These are phyloP conservation scores for Chitala chitala DNA, from an alignment of 2,113 vertebrate species.

Conservation along the genomic window DNA sequence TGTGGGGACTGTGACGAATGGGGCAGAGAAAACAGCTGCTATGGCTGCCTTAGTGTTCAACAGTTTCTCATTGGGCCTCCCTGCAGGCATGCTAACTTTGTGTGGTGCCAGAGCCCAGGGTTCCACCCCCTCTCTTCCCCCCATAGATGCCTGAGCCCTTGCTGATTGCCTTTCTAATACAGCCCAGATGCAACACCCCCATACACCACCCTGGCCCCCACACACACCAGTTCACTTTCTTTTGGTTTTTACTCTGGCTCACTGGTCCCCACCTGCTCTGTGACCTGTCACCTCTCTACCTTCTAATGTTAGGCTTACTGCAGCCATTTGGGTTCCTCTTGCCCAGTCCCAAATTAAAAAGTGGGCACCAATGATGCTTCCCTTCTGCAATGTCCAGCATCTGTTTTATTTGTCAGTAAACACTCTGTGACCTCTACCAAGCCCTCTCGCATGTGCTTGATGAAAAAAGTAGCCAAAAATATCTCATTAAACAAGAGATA, in stretches of 20 bases:
- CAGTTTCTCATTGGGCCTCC: constrained; percentile 34
- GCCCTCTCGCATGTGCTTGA: constrained; percentile 41
- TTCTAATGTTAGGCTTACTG: constrained; percentile 19
- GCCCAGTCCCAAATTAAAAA: too few relatives aligned
- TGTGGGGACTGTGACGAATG: constrained; percentile 34
- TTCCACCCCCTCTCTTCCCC: too few relatives aligned
- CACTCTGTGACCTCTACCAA: constrained; percentile 32
- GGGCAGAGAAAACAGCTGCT: constrained; percentile 68
- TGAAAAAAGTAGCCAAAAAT: too few relatives aligned
- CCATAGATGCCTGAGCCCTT: not conserved
- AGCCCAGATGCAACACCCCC: constrained; percentile 57
- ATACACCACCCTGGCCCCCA: constrained; percentile 45
- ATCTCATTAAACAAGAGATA: too few relatives aligned
- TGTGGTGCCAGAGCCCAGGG: too few relatives aligned
- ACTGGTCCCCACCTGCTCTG: constrained; percentile 62
- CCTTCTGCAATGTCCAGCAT: not conserved
- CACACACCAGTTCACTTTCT: constrained; percentile 39
- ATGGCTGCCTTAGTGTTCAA: constrained; percentile 62
- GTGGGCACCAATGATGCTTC: too few relatives aligned
- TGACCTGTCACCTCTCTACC: constrained; percentile 55
- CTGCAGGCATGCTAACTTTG: too few relatives aligned
- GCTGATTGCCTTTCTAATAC: constrained; percentile 62
- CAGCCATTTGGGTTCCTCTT: too few relatives aligned
- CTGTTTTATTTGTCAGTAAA: constrained; percentile 42
- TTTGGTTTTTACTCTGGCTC: constrained; percentile 19